phyloP scores from a whole-genome alignment of 2,113 vertebrate species.

The Phalacrocorax aristotelis region DNA sequence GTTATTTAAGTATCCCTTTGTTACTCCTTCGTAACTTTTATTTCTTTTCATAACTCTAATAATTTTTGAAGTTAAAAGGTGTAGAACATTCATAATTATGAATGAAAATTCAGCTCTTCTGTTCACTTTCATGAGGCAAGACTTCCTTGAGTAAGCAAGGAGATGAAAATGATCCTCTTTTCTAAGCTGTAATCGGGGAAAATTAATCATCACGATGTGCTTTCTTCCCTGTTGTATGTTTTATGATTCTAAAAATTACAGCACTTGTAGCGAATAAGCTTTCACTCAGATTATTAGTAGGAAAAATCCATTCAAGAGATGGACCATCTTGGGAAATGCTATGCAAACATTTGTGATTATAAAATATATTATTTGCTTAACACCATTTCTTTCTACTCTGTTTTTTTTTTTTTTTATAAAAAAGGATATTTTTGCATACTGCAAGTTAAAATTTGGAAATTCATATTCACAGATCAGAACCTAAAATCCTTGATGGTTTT shows the following conservation, averaged over 20 bases:
- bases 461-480: neutral
- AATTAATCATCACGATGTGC: neutral
- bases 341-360: neutral
- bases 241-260: neutral
- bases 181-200: neutral
- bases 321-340: neutral
- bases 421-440: neutral
- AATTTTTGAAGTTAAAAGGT: neutral
- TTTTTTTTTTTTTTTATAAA: neutral
- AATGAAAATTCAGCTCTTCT: neutral
- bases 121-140: neutral
- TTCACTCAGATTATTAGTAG: neutral
- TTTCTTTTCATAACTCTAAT: neutral
- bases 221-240: neutral
- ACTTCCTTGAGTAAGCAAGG: neutral
- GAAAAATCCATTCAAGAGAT: neutral
- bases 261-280: neutral
- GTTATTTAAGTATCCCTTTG: neutral
- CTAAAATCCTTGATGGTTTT: neutral
- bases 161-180: neutral
- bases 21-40: neutral
- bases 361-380: neutral
- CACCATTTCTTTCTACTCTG: neutral
- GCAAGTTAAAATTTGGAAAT: neutral
- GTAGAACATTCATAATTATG: neutral